A percentile compares a stretch with the other conserved stretches of the same genome.
phyloP scores from a whole-genome alignment of 1,140 invertebrate genomes.

The Branchinecta lindahli region DNA sequence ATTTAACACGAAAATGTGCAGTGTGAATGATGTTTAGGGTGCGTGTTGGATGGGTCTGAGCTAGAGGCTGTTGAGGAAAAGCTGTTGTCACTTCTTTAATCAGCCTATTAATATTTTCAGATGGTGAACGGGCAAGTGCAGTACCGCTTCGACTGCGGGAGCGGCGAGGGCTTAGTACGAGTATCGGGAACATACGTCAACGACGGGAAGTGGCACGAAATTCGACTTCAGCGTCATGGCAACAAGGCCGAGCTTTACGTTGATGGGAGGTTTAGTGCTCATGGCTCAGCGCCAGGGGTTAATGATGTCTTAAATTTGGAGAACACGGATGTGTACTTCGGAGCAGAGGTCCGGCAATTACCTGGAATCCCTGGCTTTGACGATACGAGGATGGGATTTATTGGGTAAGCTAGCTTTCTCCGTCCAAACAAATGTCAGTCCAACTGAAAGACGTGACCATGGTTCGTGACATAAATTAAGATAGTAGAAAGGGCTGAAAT shows the following conservation, averaged over 20 bases:
- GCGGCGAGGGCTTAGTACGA: constrained; percentile 67
- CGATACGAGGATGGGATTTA: constrained; percentile 42
- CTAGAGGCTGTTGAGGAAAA: too few relatives aligned
- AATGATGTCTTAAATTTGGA: constrained; percentile 75
- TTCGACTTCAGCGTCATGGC: constrained; percentile 60
- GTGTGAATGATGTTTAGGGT: too few relatives aligned
- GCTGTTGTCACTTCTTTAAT: background rate
- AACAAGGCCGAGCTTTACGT: constrained; percentile 58
- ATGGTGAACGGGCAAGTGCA: constrained; percentile 63
- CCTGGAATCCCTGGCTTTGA: constrained; percentile 49
- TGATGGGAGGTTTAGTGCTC: constrained; percentile 56
- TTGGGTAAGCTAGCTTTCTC: constrained; percentile 17
- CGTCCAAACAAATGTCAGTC: background rate
- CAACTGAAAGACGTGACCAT: background rate
- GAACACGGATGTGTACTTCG: constrained; percentile 63
- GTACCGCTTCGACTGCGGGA: constrained; percentile 77
- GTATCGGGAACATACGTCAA: constrained; percentile 56
- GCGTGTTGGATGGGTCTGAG: too few relatives aligned
- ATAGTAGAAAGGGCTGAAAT: too few relatives aligned
- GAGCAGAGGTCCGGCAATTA: constrained; percentile 60
- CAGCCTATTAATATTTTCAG: constrained; percentile 28
- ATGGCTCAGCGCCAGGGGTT: constrained; percentile 60
- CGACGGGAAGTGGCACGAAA: constrained; percentile 80
- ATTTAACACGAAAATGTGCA: too few relatives aligned
- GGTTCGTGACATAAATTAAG: background rate